Percentiles rank a stretch among this genome's conserved stretches.
Evolutionary conservation across 2,797 vertebrate species (phyloP).

Genomic region (Urophycis tenuis): DNA sequence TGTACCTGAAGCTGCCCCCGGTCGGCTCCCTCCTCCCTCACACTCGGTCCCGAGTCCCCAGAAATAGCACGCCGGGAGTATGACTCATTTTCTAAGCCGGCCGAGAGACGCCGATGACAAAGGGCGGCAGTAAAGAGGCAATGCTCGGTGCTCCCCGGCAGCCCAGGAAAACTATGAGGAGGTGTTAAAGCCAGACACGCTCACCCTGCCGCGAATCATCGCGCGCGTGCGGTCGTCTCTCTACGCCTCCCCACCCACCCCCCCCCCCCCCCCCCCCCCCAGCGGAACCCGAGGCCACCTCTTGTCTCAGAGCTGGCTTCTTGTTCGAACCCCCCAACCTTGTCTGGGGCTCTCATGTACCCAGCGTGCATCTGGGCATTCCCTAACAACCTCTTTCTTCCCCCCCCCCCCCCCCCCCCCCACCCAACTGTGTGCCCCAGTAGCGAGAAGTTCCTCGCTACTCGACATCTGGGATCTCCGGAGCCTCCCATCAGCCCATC

Average conservation of each 20-base stretch:
- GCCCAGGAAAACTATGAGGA: conserved; percentile 20
- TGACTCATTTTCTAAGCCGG: conserved; percentile 59
- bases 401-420: too few species aligned
- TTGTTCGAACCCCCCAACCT: too few species aligned
- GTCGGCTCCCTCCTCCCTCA: conserved; percentile 17
- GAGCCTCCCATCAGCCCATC: conserved; percentile 7
- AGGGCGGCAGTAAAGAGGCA: conserved; percentile 31
- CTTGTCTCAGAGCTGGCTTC: too few species aligned
- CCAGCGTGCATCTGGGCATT: background rate
- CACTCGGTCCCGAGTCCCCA: conserved; percentile 46
- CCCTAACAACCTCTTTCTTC: conserved; percentile 31
- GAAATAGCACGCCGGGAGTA: conserved; percentile 58
- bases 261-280: background rate
- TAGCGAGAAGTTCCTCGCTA: background rate
- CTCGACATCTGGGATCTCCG: conserved; percentile 20
- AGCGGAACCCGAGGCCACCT: background rate
- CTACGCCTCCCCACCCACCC: too few species aligned
- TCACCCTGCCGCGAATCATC: too few species aligned
- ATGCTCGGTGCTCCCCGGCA: conserved; percentile 39
- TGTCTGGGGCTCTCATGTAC: background rate
- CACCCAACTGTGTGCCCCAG: background rate
- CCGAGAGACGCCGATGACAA: conserved; percentile 41
- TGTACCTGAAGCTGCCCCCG: conserved; percentile 42
- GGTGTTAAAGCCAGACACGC: background rate
- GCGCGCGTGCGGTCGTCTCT: too few species aligned